Evolutionary conservation across 1,140 invertebrate species (phyloP).

Genomic region (Holcopasites calliopsidis): DNA sequence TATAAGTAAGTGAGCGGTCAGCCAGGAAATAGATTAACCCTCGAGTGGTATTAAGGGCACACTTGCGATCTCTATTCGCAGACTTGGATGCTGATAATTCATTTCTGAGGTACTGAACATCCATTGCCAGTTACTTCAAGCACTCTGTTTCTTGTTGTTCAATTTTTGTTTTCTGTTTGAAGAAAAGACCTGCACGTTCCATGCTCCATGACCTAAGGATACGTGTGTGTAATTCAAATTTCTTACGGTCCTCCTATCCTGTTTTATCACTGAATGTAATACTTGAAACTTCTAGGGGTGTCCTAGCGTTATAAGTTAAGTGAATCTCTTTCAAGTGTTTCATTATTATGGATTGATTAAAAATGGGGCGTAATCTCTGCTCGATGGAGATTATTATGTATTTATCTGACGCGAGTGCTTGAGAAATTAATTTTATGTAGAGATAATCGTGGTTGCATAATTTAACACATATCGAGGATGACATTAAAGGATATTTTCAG

Average conservation of each 20-base stretch:
- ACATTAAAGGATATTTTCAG: too few relatives aligned
- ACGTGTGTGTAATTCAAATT: neutral
- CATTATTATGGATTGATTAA: too few relatives aligned
- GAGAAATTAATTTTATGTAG: too few relatives aligned
- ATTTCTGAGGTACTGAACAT: neutral
- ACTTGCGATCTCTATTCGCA: neutral
- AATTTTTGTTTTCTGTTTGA: too few relatives aligned
- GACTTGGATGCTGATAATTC: neutral
- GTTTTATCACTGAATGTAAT: neutral
- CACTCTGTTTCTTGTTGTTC: neutral
- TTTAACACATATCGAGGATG: too few relatives aligned
- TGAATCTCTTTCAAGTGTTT: too few relatives aligned
- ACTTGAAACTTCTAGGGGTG: too few relatives aligned
- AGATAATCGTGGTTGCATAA: too few relatives aligned
- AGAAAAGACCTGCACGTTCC: too few relatives aligned
- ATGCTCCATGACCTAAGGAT: neutral
- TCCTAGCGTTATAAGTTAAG: too few relatives aligned
- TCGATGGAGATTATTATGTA: too few relatives aligned
- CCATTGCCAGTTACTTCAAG: neutral
- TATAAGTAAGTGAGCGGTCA: conserved; percentile 5
- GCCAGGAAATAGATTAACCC: conserved; percentile 38
- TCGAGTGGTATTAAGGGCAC: conserved; percentile 39
- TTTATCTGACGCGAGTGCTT: neutral
- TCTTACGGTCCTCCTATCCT: neutral
- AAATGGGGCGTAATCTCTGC: too few relatives aligned